Percentiles rank a stretch among this genome's conserved stretches.
phyloP scores from a whole-genome alignment of 2,797 vertebrate genomes.

The Zalophus californianus region DNA sequence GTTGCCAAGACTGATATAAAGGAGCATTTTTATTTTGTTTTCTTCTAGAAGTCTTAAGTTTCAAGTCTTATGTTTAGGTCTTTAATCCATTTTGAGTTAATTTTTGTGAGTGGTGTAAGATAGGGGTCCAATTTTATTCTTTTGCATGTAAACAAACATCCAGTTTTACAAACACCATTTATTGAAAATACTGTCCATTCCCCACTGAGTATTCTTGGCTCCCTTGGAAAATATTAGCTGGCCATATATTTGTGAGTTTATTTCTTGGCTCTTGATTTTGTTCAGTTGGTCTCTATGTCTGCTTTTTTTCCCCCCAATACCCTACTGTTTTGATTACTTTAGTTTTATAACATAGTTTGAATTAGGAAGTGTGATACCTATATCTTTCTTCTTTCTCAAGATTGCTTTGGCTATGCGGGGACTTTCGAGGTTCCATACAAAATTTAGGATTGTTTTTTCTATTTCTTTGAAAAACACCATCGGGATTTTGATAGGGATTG shows the following conservation, averaged over 20 bases:
- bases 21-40: background rate
- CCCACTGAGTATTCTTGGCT: background rate
- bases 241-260: background rate
- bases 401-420: background rate
- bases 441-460: background rate
- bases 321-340: background rate
- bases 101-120: background rate
- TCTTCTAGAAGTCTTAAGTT: background rate
- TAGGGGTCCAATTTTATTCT: background rate
- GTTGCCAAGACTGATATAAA: background rate
- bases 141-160: background rate
- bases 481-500: background rate
- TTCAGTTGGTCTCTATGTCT: background rate
- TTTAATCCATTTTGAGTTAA: background rate
- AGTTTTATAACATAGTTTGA: background rate
- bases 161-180: background rate
- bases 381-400: background rate
- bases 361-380: background rate
- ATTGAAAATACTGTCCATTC: background rate
- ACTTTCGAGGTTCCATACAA: background rate
- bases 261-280: background rate
- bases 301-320: background rate
- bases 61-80: background rate
- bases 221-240: background rate
- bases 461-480: background rate